Evolutionary conservation across 2,888 invertebrate species (phyloP).

Genomic region (Candidula unifasciata): DNA sequence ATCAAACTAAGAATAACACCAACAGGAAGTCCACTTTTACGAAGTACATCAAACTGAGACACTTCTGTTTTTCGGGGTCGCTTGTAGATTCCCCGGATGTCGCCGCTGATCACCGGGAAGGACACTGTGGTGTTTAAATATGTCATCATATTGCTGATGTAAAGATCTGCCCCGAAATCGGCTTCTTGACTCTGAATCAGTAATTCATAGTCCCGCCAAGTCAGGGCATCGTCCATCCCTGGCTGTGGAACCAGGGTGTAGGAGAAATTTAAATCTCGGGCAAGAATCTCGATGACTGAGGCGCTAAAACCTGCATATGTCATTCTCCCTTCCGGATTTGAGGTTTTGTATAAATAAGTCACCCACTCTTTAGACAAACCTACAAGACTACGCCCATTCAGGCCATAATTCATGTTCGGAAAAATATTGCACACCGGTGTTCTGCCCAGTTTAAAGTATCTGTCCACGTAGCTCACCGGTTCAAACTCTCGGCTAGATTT

Average conservation of each 20-base stretch:
- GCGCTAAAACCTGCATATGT: background rate
- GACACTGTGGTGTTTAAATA: background rate
- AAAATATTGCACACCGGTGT: background rate
- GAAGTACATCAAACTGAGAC: background rate
- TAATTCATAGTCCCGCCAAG: background rate
- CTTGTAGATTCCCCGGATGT: conserved; percentile 2
- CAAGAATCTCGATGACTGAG: background rate
- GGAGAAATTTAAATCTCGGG: background rate
- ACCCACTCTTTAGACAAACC: conserved; percentile 5
- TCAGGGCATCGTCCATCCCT: background rate
- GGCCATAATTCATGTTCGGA: background rate
- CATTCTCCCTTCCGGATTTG: background rate
- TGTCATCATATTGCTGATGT: background rate
- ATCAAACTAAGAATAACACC: background rate
- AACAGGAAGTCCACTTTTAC: background rate
- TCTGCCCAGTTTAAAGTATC: background rate
- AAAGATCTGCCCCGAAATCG: background rate
- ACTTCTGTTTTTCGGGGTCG: background rate
- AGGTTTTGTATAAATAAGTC: background rate
- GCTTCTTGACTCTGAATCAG: background rate
- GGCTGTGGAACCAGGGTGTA: background rate
- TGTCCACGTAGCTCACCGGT: background rate
- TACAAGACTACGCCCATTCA: background rate
- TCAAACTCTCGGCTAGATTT: background rate
- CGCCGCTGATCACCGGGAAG: background rate